Evolutionary conservation across 2,888 invertebrate genomes (phyloP).

Genomic region (Hofmannophila pseudospretella): DNA sequence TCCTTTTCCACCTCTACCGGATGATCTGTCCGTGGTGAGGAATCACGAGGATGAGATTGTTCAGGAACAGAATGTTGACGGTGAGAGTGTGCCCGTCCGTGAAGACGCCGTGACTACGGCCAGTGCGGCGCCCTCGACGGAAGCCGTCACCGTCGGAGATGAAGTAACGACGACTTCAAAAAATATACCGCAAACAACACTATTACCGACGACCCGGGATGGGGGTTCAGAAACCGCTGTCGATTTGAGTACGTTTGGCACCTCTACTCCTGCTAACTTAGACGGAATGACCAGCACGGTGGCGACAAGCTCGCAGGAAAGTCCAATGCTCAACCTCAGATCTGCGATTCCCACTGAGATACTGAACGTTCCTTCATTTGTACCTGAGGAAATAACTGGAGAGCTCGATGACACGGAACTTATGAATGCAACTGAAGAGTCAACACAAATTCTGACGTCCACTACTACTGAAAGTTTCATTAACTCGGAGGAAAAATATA

Average conservation of each 20-base stretch:
- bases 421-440: conserved; percentile 14
- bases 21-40: conserved; percentile 57
- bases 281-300: conserved; percentile 24
- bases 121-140: conserved; percentile 27
- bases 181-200: conserved; percentile 26
- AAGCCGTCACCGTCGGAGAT: conserved; percentile 28
- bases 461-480: conserved; percentile 14
- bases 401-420: conserved; percentile 36
- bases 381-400: conserved; percentile 41
- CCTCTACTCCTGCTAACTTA: conserved; percentile 20
- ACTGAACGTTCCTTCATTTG: conserved; percentile 40
- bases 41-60: conserved; percentile 63
- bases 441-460: conserved; percentile 13
- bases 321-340: conserved; percentile 52
- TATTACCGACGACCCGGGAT: conserved; percentile 14
- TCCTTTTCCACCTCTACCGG: conserved; percentile 67
- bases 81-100: conserved; percentile 33
- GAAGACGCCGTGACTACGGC: conserved; percentile 35
- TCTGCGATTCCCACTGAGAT: conserved; percentile 62
- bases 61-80: conserved; percentile 47
- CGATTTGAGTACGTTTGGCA: conserved; percentile 18
- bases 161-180: conserved; percentile 29
- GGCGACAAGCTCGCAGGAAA: conserved; percentile 35
- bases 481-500: conserved; percentile 18
- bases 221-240: conserved; percentile 25